A percentile compares a stretch with the other conserved stretches of the same genome.
These are phyloP conservation scores for Mylabris phalerata DNA, from an alignment of 1,140 invertebrate species.

Conservation along the genomic window DNA sequence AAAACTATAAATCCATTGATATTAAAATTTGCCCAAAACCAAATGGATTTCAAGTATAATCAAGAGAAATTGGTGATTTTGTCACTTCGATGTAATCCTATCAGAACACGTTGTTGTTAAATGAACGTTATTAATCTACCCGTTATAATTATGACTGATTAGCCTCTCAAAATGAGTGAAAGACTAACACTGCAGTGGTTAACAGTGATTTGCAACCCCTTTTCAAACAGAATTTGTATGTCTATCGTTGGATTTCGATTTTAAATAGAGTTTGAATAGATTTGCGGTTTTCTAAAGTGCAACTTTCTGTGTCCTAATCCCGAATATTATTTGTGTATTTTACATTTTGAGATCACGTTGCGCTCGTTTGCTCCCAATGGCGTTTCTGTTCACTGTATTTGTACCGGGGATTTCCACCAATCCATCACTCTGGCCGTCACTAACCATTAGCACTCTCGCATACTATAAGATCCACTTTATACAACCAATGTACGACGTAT, in stretches of 20 bases:
- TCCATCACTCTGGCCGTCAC: constrained; percentile 53
- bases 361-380: constrained; percentile 9
- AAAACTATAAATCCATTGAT: no score
- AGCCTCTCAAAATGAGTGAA: constrained; percentile 21
- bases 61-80: neutral
- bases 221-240: no score
- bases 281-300: neutral
- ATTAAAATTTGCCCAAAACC: no score
- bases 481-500: constrained; percentile 7
- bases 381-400: constrained; percentile 18
- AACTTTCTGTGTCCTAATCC: neutral
- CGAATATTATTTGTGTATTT: neutral
- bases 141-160: constrained; percentile 33
- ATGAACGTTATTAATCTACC: constrained; percentile 31
- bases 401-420: constrained; percentile 40
- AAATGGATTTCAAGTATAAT: no score
- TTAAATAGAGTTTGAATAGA: no score
- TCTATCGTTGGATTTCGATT: no score
- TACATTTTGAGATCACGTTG: constrained; percentile 11
- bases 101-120: constrained; percentile 25
- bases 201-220: no score
- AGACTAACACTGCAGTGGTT: neutral
- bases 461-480: constrained; percentile 31
- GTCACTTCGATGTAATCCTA: constrained; percentile 23
- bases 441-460: constrained; percentile 54